Base-by-base conservation (phyloP, 2,888 invertebrate species). In the Xestia ashworthii region DNA sequence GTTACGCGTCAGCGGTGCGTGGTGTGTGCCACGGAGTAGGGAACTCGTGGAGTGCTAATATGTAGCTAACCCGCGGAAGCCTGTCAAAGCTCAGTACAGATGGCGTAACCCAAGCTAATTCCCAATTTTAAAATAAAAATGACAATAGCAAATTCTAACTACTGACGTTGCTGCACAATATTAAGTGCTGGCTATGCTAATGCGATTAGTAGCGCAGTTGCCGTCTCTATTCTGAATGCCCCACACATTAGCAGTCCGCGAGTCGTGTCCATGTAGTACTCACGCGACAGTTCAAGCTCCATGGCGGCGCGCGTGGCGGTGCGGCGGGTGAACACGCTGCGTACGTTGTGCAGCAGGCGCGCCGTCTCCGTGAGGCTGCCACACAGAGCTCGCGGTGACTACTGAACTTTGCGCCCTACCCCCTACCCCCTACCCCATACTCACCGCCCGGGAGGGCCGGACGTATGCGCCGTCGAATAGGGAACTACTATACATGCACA, bases 361-460 rank as follows among this genome's bases (percentile, higher is more conserved):
- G 99, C 99, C 93, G 99, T 99, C 98, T 99, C 99, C 97, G 99
- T 99, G 97, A 99, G 98, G 98, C 99, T 99, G 98, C 95, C 94
- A 94, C 94, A 95, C 92, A 95, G 91, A 93, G 90, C 91, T 88
- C 92, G 90, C 92, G 83, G 90, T 93, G 89, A 93, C 92, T 89
- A 91, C 90, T 89, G 85, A 76, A 82, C 85, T 97, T 97, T 94
- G 88, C 89, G 88, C 89, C 84, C 82, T 78, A 77, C 78, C n/a
- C n/a, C n/a, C n/a, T n/a, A n/a, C n/a, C n/a, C n/a, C n/a, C n/a
- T n/a, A n/a, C n/a, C n/a, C 89, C 83, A 81, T 76, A 84, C 74
- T 19, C 66, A 44, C 66, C 60, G 48, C 71, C 84, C 79, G 73
- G 75, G 82, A 55, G 85, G 58, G 75, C 65, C 55, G 77, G 64